Evolutionary conservation across 2,888 invertebrate species (phyloP).

Genomic region (Amphimallon solstitiale): DNA sequence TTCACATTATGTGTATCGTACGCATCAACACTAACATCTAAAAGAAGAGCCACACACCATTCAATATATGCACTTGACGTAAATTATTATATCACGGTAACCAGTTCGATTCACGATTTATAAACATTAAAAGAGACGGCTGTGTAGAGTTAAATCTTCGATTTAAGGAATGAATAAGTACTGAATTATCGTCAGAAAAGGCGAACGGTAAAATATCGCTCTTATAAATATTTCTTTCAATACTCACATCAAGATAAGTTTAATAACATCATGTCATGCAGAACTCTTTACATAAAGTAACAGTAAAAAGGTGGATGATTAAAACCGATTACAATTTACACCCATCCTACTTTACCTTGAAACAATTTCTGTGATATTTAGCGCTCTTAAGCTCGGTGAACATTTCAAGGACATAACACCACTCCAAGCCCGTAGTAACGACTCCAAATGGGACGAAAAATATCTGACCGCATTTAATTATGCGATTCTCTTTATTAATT

Average conservation of each 20-base stretch:
- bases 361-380: conserved; percentile 30
- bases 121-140: too few relatives aligned
- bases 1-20: too few relatives aligned
- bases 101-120: too few relatives aligned
- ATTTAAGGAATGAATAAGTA: background rate
- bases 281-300: conserved; percentile 6
- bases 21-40: too few relatives aligned
- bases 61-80: too few relatives aligned
- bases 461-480: background rate
- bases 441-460: background rate
- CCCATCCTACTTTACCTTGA: conserved; percentile 28
- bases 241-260: background rate
- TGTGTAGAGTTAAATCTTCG: too few relatives aligned
- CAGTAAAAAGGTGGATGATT: conserved; percentile 28
- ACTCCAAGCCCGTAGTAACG: background rate
- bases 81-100: too few relatives aligned
- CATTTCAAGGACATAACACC: conserved; percentile 12
- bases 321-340: conserved; percentile 21
- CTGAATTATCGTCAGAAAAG: background rate
- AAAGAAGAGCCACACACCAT: too few relatives aligned
- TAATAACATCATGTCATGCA: conserved; percentile 12
- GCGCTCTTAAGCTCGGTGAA: conserved; percentile 9
- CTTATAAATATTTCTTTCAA: conserved; percentile 3
- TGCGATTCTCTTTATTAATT: background rate
- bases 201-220: conserved; percentile 8